A percentile compares a stretch with the other conserved stretches of the same genome.
Conservation (phyloP, 2,113 vertebrate genomes). For the Hippoglossus stenolepis region DNA sequence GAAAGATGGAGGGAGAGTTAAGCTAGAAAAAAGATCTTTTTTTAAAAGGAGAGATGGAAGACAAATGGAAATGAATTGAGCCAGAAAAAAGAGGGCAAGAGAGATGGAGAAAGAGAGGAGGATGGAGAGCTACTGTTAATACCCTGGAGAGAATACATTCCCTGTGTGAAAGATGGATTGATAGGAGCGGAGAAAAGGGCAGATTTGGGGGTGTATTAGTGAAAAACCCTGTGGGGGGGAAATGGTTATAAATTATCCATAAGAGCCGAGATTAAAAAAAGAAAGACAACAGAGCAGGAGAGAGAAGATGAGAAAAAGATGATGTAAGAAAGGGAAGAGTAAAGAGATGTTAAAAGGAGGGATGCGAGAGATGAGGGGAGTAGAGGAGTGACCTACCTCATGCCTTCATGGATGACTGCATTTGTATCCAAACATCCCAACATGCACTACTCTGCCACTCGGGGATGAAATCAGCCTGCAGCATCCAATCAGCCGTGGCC, state of each 20-base stretch:
- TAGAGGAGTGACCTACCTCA: conserved; percentile 73
- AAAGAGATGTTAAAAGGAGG: conserved; percentile 25
- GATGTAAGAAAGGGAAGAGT: conserved; percentile 18
- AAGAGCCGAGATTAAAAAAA: background rate
- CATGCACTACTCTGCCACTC: conserved; percentile 71
- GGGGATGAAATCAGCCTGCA: conserved; percentile 68
- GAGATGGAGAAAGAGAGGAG: conserved; percentile 17
- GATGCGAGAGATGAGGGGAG: conserved; percentile 34
- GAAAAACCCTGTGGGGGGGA: conserved; percentile 16
- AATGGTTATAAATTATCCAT: background rate
- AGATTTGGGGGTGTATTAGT: conserved; percentile 24
- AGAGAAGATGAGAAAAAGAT: background rate
- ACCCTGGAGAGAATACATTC: conserved; percentile 37
- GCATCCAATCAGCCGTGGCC: conserved; percentile 79
- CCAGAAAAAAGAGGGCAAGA: conserved; percentile 40
- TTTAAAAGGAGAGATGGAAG: conserved; percentile 32
- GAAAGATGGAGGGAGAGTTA: background rate
- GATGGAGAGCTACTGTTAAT: conserved; percentile 48
- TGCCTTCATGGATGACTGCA: conserved; percentile 70
- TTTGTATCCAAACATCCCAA: conserved; percentile 80
- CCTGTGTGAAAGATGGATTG: conserved; percentile 50
- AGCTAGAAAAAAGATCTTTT: too few species aligned
- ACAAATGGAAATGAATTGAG: conserved; percentile 49
- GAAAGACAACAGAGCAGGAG: conserved; percentile 10
- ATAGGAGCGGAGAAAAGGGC: conserved; percentile 31